These are phyloP conservation scores for Micronycteris hirsuta DNA, from an alignment of 2,113 vertebrate genomes.

Conservation along the genomic window DNA sequence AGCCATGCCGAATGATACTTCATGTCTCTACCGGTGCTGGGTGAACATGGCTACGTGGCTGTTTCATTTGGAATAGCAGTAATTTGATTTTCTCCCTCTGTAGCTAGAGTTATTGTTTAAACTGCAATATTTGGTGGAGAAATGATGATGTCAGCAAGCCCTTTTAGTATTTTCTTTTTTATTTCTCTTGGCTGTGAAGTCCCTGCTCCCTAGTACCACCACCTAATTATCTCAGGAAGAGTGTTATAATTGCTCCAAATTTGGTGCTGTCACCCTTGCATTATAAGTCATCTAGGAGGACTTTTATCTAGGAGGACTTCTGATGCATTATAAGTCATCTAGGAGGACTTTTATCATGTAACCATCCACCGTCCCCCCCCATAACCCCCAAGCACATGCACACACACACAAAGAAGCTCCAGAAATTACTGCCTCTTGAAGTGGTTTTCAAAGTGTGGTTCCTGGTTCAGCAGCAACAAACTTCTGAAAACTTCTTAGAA, in stretches of 20 bases:
- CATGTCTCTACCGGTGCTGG: background rate
- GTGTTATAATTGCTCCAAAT: background rate
- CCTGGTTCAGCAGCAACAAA: background rate
- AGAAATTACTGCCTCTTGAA: background rate
- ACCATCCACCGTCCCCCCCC: background rate
- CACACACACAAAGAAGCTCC: background rate
- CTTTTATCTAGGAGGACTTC: background rate
- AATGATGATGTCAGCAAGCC: background rate
- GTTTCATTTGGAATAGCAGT: background rate
- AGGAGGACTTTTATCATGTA: background rate
- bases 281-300: background rate
- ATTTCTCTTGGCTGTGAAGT: background rate
- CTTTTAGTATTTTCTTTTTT: background rate
- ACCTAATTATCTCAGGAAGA: background rate
- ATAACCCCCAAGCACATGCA: too few species aligned
- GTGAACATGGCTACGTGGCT: background rate
- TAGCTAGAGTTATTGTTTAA: background rate
- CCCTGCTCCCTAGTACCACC: background rate
- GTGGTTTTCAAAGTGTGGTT: background rate
- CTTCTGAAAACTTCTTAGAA: background rate
- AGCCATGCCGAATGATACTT: background rate
- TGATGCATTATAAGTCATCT: background rate
- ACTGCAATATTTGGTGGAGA: background rate
- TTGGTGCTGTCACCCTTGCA: background rate
- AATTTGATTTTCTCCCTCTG: constrained; percentile 12